These are phyloP conservation scores for Lottia gigantea DNA, from an alignment of 2,888 invertebrate species.

Conservation along the genomic window DNA sequence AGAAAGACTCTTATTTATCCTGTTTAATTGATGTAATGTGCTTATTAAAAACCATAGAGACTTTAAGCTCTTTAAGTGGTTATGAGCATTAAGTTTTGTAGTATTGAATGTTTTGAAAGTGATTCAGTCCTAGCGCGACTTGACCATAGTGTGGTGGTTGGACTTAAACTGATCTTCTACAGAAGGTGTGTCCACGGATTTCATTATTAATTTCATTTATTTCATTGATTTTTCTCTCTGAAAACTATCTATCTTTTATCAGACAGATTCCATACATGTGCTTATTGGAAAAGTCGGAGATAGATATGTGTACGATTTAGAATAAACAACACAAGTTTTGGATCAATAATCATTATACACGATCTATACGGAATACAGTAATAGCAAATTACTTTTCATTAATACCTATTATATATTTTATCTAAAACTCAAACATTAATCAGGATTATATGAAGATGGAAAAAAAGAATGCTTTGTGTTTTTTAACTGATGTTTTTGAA, in stretches of 20 bases:
- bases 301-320: slow-evolving; percentile 4
- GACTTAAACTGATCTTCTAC: too few relatives aligned
- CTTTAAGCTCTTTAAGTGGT: too few relatives aligned
- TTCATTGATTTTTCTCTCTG: not conserved
- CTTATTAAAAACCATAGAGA: too few relatives aligned
- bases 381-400: slow-evolving; percentile 8
- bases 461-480: too few relatives aligned
- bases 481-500: too few relatives aligned
- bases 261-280: slow-evolving; percentile 6
- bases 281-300: not conserved
- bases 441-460: not conserved
- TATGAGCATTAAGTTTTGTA: too few relatives aligned
- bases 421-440: slow-evolving; percentile 3
- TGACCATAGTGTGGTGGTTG: too few relatives aligned
- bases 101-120: too few relatives aligned
- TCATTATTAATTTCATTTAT: slow-evolving; percentile 9
- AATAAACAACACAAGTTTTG: not conserved
- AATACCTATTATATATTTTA: slow-evolving; percentile 7
- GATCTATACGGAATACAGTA: slow-evolving; percentile 1
- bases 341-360: slow-evolving; percentile 9
- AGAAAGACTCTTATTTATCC: too few relatives aligned
- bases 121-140: too few relatives aligned
- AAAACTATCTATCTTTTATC: slow-evolving; percentile 1
- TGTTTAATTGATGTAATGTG: too few relatives aligned
- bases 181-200: not conserved